These are phyloP conservation scores for Ciconia maguari DNA, from an alignment of 2,113 vertebrate species.

Conservation along the genomic window DNA sequence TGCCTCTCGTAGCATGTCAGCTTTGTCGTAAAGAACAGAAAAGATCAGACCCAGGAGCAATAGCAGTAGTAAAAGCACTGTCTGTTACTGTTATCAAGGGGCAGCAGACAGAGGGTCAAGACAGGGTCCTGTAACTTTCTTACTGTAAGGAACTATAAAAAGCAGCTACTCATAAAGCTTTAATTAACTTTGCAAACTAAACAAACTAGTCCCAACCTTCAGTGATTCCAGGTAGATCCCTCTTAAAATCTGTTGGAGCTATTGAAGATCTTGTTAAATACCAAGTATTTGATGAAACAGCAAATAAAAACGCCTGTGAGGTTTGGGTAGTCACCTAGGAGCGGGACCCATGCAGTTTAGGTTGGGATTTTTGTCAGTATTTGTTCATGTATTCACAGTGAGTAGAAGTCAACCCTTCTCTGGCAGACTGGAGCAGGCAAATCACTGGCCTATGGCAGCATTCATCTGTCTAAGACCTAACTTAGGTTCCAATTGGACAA, in stretches of 20 bases:
- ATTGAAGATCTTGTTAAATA: not conserved
- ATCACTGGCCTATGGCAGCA: not conserved
- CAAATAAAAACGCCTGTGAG: not conserved
- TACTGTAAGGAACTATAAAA: not conserved
- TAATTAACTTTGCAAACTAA: not conserved
- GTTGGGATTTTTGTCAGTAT: not conserved
- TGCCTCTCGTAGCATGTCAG: not conserved
- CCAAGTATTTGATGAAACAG: not conserved
- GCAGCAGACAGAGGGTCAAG: not conserved
- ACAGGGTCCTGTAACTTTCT: not conserved
- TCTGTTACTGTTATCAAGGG: not conserved
- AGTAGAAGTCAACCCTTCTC: not conserved
- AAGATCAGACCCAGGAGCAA: not conserved
- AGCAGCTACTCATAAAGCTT: not conserved
- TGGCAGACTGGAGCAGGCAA: not conserved
- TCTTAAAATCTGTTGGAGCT: not conserved
- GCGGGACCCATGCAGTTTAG: accelerated
- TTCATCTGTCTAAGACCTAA: not conserved
- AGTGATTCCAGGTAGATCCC: not conserved
- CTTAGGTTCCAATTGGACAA: not conserved
- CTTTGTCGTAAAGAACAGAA: not conserved
- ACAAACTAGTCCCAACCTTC: not conserved
- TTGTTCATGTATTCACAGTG: not conserved
- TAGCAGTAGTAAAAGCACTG: not conserved
- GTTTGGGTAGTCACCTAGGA: not conserved